Evolutionary conservation across 2,113 vertebrate species (phyloP), one percentile per base, ranked within the genome.

Genomic region (Sylvilagus bachmani): DNA sequence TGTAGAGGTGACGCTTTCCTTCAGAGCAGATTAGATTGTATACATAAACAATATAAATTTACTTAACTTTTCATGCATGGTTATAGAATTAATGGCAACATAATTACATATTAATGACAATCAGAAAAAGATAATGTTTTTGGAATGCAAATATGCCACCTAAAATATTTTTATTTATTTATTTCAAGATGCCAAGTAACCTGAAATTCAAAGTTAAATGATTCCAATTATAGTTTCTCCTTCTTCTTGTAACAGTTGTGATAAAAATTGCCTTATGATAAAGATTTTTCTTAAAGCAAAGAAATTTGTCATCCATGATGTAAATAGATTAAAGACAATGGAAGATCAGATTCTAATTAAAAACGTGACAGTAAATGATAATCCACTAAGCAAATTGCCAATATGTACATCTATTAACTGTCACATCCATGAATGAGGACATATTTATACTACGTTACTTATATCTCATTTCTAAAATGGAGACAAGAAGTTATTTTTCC

Each of bases 311-410:
- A 98, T 80, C 84, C 77, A 29, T 94, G 71, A 97, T 96, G 61
- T 86, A 98, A 98, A 97, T 70, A 97, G 95, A 98, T 96, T 97
- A 95, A 97, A 98, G 86, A 98, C 96, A 98, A 97, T 82, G 61
- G 94, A 97, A 95, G 89, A 98, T 86, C 94, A 96, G 79, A 93
- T 95, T 97, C 38, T 98, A 96, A 98, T 98, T 98, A 49, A 94
- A 97, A 98, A 97, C 94, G 38, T 95, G 90, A 94, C 96, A 97
- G 94, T 90, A 98, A 98, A 97, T 96, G 1, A 97, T 96, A 97
- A 95, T 98, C 91, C 93, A 55, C 97, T 97, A 96, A 97, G 93
- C 81, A 97, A 97, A 97, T 92, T 97, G 86, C 96, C 97, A 97
- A 94, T 95, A 94, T 62, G 69, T 96, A 90, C 92, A 97, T 97